Conservation (phyloP, 2,888 invertebrate species). For the Alentia gelatinosa region DNA sequence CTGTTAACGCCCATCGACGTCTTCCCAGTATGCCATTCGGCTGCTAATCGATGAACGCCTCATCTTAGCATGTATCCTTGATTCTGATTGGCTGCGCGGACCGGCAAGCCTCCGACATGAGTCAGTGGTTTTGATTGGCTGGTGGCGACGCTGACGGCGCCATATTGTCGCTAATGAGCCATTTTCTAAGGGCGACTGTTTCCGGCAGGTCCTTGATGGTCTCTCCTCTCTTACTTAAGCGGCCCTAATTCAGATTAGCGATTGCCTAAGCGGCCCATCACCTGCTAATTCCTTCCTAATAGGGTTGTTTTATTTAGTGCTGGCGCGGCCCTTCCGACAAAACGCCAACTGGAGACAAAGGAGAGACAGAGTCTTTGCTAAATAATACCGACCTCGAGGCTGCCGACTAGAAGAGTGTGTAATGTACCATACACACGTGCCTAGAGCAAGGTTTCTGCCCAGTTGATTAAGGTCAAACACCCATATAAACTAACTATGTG, state of each 20-base stretch:
- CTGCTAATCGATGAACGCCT: neutral
- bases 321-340: too few species aligned
- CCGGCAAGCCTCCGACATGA: neutral
- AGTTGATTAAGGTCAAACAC: too few species aligned
- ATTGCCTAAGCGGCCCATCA: constrained; percentile 29
- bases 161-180: constrained; percentile 15
- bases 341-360: too few species aligned
- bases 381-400: too few species aligned
- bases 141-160: neutral
- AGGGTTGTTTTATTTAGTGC: neutral
- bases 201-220: neutral
- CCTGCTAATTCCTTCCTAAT: constrained; percentile 12
- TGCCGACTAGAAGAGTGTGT: too few species aligned
- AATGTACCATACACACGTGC: too few species aligned
- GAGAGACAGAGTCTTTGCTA: too few species aligned
- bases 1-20: neutral
- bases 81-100: neutral
- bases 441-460: too few species aligned
- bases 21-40: neutral
- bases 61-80: neutral
- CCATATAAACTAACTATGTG: too few species aligned
- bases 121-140: neutral
- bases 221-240: neutral
- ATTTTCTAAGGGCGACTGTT: constrained; percentile 4
- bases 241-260: constrained; percentile 38